Evolutionary conservation across 92 coral and sea anemone species (phyloP), one percentile per base, ranked within the genome.

Genomic region (Zoanthus sociatus): DNA sequence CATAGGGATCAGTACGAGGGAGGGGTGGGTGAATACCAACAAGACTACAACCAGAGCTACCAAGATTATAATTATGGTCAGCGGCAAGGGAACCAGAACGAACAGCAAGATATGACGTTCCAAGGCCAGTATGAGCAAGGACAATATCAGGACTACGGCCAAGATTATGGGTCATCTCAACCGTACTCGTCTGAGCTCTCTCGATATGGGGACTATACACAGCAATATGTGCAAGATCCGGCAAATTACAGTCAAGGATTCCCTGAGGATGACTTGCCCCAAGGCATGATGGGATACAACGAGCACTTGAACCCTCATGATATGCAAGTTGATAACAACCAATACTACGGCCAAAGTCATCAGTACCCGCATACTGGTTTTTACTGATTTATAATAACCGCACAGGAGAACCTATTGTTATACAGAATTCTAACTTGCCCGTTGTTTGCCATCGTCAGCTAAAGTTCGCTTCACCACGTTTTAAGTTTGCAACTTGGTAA

Each of bases 181-280:
- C 87, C 79, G 53, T 84, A 71, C 61, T 73, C 78, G 21, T 71
- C 90, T 14, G 98, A 94, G 88, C 84, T 89, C 78, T 87, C 91
- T 69, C 91, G 69, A 16, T 89, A 90, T 47, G 78, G 78, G 82
- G 92, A 89, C 51, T 93, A 94, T 83, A 46, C 87, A 10, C 95
- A 94, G 84, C 92, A 89, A 78, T 94, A 92, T 86, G 84, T 84
- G 87, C 98, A 90, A 64, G 98, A 92, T 44, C 74, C 85, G 18
- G 85, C 85, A 20, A 81, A 81, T 63, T 81, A 73, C 44, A 63
- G 87, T 61, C 87, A 54, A 17, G 79, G 79, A 7, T 84, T 71
- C 70, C 85, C 85, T 1, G 85, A 81, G 16, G 85, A 81, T 37
- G 85, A 81, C 61, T 9, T 67, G 58, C 61, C 85, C 45, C 85